Percentiles rank a stretch among this genome's conserved stretches.
These are phyloP conservation scores for Notarius lentiginosus DNA, from an alignment of 2,113 vertebrate genomes.

Conservation along the genomic window DNA sequence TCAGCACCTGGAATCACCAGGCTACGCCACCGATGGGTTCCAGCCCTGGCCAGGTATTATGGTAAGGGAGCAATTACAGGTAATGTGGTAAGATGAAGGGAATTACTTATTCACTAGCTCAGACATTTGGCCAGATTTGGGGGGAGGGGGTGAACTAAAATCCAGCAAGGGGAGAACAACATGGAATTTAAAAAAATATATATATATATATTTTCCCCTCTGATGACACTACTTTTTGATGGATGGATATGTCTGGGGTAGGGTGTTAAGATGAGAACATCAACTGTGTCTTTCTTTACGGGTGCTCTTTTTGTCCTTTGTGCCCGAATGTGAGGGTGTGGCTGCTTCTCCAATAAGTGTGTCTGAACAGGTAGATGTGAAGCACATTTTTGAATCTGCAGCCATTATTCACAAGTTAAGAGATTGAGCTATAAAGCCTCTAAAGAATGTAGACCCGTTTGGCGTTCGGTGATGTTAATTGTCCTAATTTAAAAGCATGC, in stretches of 20 bases:
- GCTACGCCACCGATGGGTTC: slow-evolving; percentile 47
- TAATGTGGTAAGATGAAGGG: slow-evolving; percentile 42
- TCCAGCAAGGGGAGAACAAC: not conserved
- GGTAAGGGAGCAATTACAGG: slow-evolving; percentile 52
- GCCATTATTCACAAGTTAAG: not conserved
- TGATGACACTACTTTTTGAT: too few relatives aligned
- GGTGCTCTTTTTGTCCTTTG: slow-evolving; percentile 12
- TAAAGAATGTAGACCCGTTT: too few relatives aligned
- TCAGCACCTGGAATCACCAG: slow-evolving; percentile 44
- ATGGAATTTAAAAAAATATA: not conserved
- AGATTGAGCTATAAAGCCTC: not conserved
- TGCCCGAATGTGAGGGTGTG: slow-evolving; percentile 30
- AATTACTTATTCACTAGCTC: not conserved
- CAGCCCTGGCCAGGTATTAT: slow-evolving; percentile 51
- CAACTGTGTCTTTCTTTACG: slow-evolving; percentile 3
- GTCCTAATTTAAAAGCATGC: not conserved
- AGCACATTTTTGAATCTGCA: not conserved
- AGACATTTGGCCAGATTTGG: not conserved
- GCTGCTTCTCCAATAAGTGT: slow-evolving; percentile 15
- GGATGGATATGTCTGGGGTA: not conserved
- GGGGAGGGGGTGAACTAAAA: not conserved
- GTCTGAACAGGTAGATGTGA: not conserved
- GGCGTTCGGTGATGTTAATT: not conserved
- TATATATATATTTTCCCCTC: not conserved
- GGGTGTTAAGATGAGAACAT: not conserved